Evolutionary conservation across 1,140 invertebrate species (phyloP), one percentile per base, ranked within the genome.

Genomic region (Diabrotica virgifera): DNA sequence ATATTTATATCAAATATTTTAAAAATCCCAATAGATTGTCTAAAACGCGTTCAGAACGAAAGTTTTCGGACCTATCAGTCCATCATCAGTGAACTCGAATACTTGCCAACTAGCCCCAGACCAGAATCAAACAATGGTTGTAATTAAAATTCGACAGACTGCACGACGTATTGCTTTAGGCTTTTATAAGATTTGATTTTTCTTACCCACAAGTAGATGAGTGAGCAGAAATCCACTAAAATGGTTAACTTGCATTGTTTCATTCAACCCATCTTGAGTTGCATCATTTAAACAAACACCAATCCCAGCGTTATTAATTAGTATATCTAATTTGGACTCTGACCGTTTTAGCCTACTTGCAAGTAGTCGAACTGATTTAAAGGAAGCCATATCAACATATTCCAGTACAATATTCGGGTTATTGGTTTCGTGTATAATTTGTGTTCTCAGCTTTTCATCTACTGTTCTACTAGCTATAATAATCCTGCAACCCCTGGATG

Each of bases 141-240:
- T n/a, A n/a, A n/a, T n/a, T n/a, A n/a, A n/a, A n/a, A n/a, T n/a
- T n/a, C n/a, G n/a, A n/a, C n/a, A n/a, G n/a, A n/a, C n/a, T n/a
- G n/a, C n/a, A n/a, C n/a, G n/a, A n/a, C n/a, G n/a, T n/a, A n/a
- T n/a, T n/a, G n/a, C n/a, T n/a, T n/a, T n/a, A n/a, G n/a, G n/a
- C n/a, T n/a, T n/a, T n/a, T n/a, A n/a, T n/a, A n/a, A n/a, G n/a
- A n/a, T n/a, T n/a, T n/a, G n/a, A 24, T 24, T 24, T 1, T 24
- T 24, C 52, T 75, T 82, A 81, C 85, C 82, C 6, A 86, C 61
- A 2, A 89, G 69, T 0, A 89, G 75, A 65, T 86, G 77, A 6
- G 86, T 88, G 24, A 89, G 71, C 24, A 89, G 74, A 73, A 88
- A 89, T n/a, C 84, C 86, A 36, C 85, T 85, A 68, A 86, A 83